Conservation (phyloP, 2,797 vertebrate genomes). For the Botia kubotai region DNA sequence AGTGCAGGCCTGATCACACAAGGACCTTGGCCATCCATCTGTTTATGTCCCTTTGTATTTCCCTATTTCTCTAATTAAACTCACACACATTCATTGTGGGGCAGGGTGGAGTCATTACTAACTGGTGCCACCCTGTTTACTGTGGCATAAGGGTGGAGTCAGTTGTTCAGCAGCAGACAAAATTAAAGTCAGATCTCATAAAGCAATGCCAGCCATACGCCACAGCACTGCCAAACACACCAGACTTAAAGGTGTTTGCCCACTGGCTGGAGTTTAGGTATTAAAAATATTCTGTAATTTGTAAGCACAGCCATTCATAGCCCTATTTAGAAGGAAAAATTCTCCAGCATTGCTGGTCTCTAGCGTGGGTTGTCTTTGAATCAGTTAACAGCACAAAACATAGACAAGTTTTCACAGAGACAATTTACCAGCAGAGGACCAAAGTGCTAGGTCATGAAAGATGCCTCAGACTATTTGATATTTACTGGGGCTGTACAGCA, state of each 20-base stretch:
- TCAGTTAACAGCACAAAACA: not conserved
- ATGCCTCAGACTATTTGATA: not conserved
- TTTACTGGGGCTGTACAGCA: too few relatives aligned
- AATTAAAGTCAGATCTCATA: conserved; percentile 34
- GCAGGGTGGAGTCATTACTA: conserved; percentile 6
- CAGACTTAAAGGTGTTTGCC: conserved; percentile 12
- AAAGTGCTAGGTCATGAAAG: not conserved
- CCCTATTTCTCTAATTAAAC: conserved; percentile 14
- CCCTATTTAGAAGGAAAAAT: not conserved
- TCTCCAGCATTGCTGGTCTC: not conserved
- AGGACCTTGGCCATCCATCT: conserved; percentile 45
- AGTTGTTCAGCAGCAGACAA: conserved; percentile 19
- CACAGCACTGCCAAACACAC: conserved; percentile 14
- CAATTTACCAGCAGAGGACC: not conserved
- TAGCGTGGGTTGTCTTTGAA: not conserved
- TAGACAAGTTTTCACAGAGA: too few relatives aligned
- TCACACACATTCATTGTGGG: conserved; percentile 10
- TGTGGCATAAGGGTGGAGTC: not conserved
- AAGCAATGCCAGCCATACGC: conserved; percentile 31
- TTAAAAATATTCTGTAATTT: conserved; percentile 21
- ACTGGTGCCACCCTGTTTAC: conserved; percentile 38
- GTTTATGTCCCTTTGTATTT: conserved; percentile 25
- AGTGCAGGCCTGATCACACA: conserved; percentile 63
- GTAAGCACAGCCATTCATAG: not conserved
- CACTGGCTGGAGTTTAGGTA: conserved; percentile 28